A percentile compares a stretch with the other conserved stretches of the same genome.
Conservation (phyloP, 2,113 vertebrate genomes). For the Psilopogon haemacephalus region DNA sequence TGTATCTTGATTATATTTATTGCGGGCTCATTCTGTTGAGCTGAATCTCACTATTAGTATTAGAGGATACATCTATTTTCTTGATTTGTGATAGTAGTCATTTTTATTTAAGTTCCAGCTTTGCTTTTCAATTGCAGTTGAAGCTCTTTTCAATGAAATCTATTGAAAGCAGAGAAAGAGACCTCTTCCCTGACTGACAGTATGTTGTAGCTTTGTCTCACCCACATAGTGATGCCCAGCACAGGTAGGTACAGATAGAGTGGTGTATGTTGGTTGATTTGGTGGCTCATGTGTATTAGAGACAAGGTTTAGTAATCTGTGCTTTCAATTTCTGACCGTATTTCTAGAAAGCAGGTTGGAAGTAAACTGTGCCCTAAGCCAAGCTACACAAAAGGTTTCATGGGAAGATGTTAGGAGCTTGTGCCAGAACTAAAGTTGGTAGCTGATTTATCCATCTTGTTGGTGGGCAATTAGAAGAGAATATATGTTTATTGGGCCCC, state of each 20-base stretch:
- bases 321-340: neutral
- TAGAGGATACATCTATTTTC: constrained; percentile 57
- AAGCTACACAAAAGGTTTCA: neutral
- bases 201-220: neutral
- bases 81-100: constrained; percentile 63
- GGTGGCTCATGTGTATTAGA: constrained; percentile 11
- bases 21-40: constrained; percentile 42
- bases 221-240: neutral
- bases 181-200: neutral
- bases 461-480: constrained; percentile 1
- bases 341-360: neutral
- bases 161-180: constrained; percentile 2
- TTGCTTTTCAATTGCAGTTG: neutral
- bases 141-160: constrained; percentile 33
- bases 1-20: constrained; percentile 62
- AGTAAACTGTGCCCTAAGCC: neutral
- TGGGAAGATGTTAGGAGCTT: neutral
- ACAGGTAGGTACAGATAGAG: neutral
- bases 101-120: constrained; percentile 60
- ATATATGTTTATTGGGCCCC: neutral
- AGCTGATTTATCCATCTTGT: neutral
- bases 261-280: neutral
- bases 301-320: neutral
- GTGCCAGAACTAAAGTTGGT: neutral
- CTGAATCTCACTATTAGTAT: constrained; percentile 54